Percentiles rank a stretch among this genome's conserved stretches.
Conservation (phyloP, 2,113 vertebrate species). For the Oceanites oceanicus region DNA sequence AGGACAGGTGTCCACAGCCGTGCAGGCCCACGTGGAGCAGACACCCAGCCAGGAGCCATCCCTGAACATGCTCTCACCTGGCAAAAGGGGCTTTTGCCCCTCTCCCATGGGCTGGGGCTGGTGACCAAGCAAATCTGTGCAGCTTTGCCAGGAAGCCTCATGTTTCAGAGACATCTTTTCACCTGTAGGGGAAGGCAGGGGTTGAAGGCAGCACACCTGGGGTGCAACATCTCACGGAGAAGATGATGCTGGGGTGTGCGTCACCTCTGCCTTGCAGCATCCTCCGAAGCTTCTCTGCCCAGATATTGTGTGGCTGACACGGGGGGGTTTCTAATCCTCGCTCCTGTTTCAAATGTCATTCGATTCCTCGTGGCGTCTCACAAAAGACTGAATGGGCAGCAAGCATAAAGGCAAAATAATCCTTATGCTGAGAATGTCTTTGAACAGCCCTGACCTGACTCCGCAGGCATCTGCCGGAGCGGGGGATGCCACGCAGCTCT, state of each 20-base stretch:
- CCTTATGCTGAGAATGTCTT: background rate
- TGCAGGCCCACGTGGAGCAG: background rate
- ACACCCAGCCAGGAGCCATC: background rate
- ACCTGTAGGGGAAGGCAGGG: background rate
- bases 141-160: background rate
- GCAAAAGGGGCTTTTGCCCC: background rate
- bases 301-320: background rate
- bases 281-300: accelerated
- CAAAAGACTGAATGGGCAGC: constrained; percentile 3
- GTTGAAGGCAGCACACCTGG: background rate
- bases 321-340: background rate
- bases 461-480: accelerated
- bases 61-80: background rate
- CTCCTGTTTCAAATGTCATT: background rate
- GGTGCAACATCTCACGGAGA: accelerated
- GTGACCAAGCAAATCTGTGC: background rate
- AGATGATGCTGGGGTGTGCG: background rate
- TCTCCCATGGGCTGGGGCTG: background rate
- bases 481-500: background rate
- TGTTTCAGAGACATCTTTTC: background rate
- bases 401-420: constrained; percentile 22
- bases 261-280: background rate
- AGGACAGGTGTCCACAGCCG: background rate
- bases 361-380: background rate
- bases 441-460: background rate